Evolutionary conservation across 1,140 invertebrate genomes (phyloP).

Genomic region (Achroia grisella): DNA sequence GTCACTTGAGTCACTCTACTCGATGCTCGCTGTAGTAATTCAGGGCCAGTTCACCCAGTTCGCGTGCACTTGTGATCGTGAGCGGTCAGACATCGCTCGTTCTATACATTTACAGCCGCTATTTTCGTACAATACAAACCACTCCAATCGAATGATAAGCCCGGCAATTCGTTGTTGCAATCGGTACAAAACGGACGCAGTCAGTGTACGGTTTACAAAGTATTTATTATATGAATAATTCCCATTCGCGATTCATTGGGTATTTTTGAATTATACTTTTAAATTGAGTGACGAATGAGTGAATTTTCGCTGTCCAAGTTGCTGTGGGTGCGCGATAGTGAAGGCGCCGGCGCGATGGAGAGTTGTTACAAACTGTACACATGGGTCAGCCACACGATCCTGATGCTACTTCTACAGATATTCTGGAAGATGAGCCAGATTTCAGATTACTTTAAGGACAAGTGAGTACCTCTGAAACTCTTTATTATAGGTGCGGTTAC

Average conservation of each 20-base stretch:
- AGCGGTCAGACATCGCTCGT: conserved; percentile 38
- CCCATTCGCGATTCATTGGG: conserved; percentile 9
- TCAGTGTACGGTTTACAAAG: neutral
- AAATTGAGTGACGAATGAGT: conserved; percentile 56
- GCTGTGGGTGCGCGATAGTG: conserved; percentile 41
- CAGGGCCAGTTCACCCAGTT: conserved; percentile 29
- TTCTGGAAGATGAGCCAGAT: conserved; percentile 68
- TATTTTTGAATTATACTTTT: conserved; percentile 29
- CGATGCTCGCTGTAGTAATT: neutral
- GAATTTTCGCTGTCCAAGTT: conserved; percentile 45
- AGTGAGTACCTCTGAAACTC: conserved; percentile 59
- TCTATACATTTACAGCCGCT: conserved; percentile 21
- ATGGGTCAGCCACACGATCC: conserved; percentile 59
- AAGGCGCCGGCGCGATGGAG: conserved; percentile 45
- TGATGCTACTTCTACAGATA: conserved; percentile 62
- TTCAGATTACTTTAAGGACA: conserved; percentile 59
- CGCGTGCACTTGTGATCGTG: conserved; percentile 54
- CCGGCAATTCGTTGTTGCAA: conserved; percentile 30
- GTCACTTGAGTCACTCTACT: conserved; percentile 34
- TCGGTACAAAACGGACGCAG: conserved; percentile 11
- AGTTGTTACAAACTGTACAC: conserved; percentile 64
- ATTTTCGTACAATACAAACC: conserved; percentile 32
- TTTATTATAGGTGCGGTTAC: too few relatives aligned
- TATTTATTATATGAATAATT: conserved; percentile 5
- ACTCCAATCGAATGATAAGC: conserved; percentile 45